Conservation (phyloP, 2,888 invertebrate species). For the Callosobruchus maculatus region DNA sequence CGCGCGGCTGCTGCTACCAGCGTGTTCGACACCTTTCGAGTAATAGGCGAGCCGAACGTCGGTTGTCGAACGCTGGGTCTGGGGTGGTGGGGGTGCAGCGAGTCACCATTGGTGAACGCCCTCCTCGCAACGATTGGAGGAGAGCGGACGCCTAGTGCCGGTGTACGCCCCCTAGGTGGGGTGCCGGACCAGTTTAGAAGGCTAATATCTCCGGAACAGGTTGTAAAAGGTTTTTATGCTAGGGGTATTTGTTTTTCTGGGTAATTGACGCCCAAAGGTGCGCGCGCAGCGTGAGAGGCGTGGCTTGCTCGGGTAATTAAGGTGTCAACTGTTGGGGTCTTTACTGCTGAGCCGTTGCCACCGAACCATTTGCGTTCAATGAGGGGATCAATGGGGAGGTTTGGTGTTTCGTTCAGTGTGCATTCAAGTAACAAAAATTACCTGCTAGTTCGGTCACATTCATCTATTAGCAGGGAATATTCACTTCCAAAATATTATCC, state of each 20-base stretch:
- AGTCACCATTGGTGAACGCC: neutral
- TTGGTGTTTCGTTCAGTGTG: neutral
- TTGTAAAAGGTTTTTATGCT: neutral
- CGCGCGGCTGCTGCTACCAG: neutral
- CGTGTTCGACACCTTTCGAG: neutral
- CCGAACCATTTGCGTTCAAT: neutral
- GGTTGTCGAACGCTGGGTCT: no score
- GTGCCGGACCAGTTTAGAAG: neutral
- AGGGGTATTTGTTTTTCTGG: constrained; percentile 20
- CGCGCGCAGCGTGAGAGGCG: constrained; percentile 38
- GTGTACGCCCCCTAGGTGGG: neutral
- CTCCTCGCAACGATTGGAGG: neutral
- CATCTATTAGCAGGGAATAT: no score
- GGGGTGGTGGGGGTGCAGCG: neutral
- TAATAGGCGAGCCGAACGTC: neutral
- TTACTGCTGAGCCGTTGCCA: neutral
- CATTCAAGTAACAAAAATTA: no score
- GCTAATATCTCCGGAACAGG: neutral
- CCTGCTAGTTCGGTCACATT: no score
- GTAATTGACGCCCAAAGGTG: constrained; percentile 31
- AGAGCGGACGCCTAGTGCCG: neutral
- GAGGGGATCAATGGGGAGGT: neutral
- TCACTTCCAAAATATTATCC: no score
- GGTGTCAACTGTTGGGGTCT: neutral
- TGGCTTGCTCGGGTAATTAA: constrained; percentile 13